Evolutionary conservation across 2,797 vertebrate species (phyloP), one percentile per base, ranked within the genome.

Genomic region (Paratrypauchen microcephalus): DNA sequence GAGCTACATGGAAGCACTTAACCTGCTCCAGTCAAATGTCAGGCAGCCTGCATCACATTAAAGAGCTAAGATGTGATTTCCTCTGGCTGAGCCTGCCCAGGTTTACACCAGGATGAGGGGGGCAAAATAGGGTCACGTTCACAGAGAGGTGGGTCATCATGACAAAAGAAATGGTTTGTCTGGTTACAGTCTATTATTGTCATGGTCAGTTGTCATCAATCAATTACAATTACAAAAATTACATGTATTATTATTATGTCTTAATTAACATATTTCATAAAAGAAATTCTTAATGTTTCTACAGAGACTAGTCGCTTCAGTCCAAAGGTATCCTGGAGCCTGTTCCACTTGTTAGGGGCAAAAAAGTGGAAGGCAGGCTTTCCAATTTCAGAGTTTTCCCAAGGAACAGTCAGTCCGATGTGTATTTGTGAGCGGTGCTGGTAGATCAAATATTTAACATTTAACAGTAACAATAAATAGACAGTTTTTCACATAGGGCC

Each of bases 1-100:
- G 47, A 52, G 83, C 82, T 88, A 90, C 83, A 92, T 91, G 88
- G 87, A 89, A 89, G 80, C 90, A 92, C 88, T 92, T 94, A 89
- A 92, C 89, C 88, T 84, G 80, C 80, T 78, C 67, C 78, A 13
- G 81, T 88, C 83, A 89, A 88, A 92, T 82, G 83, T 86, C 79
- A 74, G 85, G 80, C 91, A 87, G 89, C 85, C 88, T 89, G 84
- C 80, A 81, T 89, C 86, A 85, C 76, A 89, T 88, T 90, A 91
- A 77, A 85, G 85, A 74, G 81, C 78, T 82, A 87, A 89, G 80
- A 88, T 84, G 87, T 85, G 86, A 92, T 91, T 90, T 93, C 89
- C 90, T 90, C 81, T 82, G 62, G 65, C 84, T 78, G 80, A 62
- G 76, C 78, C 82, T 71, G 76, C 80, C 77, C 39, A 68, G 79